phyloP scores from a whole-genome alignment of 2,888 invertebrate genomes.

The Schizaphis graminum region DNA sequence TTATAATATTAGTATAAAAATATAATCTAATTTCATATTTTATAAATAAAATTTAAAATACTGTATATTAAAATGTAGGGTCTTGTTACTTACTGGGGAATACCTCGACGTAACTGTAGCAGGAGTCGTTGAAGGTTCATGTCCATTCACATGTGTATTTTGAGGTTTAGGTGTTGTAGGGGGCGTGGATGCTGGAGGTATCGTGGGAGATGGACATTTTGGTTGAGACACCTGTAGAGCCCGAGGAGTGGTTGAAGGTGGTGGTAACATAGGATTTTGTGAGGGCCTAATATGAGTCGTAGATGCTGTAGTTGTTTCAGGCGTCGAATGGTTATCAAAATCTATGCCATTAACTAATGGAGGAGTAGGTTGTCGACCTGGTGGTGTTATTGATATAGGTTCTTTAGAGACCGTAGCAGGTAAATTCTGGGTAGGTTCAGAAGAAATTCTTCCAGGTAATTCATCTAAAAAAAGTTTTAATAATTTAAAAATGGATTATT shows the following conservation, averaged over 20 bases:
- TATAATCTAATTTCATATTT: background rate
- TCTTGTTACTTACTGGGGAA: constrained; percentile 50
- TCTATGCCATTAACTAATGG: constrained; percentile 53
- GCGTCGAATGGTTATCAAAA: constrained; percentile 16
- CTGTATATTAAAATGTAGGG: background rate
- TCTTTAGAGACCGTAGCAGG: constrained; percentile 33
- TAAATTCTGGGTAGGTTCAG: constrained; percentile 36
- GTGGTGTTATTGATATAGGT: constrained; percentile 45
- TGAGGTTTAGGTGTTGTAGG: constrained; percentile 48
- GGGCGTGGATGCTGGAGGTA: constrained; percentile 52
- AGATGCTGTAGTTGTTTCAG: constrained; percentile 54
- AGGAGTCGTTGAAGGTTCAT: constrained; percentile 49
- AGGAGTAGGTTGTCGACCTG: constrained; percentile 49
- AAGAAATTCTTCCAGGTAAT: constrained; percentile 56
- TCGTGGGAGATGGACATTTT: constrained; percentile 60
- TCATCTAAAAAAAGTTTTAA: constrained; percentile 52
- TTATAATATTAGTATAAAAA: background rate
- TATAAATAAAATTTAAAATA: background rate
- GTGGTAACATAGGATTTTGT: constrained; percentile 65
- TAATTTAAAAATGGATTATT: background rate
- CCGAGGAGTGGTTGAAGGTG: constrained; percentile 48
- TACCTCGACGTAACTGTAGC: constrained; percentile 48
- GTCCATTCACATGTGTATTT: constrained; percentile 54
- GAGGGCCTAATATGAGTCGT: constrained; percentile 46
- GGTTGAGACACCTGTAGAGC: constrained; percentile 53